phyloP scores from a whole-genome alignment of 2,113 vertebrate genomes.

The Alligator sinensis region DNA sequence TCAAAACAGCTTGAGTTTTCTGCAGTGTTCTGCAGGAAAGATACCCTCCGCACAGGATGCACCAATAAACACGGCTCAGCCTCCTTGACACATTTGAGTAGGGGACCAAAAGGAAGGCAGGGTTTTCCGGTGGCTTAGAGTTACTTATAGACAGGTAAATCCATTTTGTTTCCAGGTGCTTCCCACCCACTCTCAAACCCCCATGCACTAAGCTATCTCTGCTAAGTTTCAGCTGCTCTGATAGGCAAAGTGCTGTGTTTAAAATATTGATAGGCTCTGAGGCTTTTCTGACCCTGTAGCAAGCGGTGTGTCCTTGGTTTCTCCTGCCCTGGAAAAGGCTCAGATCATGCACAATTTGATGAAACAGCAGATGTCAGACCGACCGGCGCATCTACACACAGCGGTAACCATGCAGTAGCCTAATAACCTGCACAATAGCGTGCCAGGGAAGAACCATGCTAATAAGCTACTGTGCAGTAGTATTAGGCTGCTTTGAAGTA shows the following conservation, averaged over 20 bases:
- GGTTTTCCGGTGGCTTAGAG: neutral
- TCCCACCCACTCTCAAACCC: neutral
- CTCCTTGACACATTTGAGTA: neutral
- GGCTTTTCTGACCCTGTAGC: neutral
- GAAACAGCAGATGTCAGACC: neutral
- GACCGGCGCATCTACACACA: no score
- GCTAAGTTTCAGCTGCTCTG: neutral
- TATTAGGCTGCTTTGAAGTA: no score
- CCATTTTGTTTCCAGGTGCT: neutral
- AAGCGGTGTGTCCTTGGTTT: neutral
- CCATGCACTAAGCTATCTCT: neutral
- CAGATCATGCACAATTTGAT: neutral
- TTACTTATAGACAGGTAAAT: neutral
- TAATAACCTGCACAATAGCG: no score
- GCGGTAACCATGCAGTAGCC: no score
- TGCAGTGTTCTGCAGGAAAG: neutral
- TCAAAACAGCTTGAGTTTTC: slow-evolving; percentile 2
- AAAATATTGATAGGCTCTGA: neutral
- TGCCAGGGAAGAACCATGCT: no score
- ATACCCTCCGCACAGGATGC: neutral
- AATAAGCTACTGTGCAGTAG: no score
- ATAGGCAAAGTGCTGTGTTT: neutral
- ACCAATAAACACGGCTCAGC: neutral
- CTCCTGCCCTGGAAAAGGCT: neutral
- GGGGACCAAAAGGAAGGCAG: neutral